Base-by-base conservation (phyloP, 1,140 invertebrate genomes). In the Brachionus asplanchnoidis region DNA sequence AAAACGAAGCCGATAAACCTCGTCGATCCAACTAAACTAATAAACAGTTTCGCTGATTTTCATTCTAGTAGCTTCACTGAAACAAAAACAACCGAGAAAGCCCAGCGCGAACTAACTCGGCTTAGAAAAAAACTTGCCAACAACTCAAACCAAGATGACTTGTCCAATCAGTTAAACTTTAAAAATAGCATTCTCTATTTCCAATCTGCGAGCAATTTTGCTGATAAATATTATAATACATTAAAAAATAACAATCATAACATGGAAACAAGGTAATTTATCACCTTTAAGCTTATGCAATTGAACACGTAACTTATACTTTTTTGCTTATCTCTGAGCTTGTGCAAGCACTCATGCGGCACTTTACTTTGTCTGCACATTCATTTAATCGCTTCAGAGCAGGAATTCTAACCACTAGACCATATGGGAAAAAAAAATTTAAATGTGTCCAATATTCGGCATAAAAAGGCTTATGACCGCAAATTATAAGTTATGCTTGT, bases 221-320 rank as follows among this genome's bases (percentile, higher is more conserved):
- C 20, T 73, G 36, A 73, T 42, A 73, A 73, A 40, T 73, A 73
- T 73, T 73, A 73, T 42, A 73, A 73, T n/a, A 6, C 32, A 60
- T 60, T 60, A 17, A 73, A 40, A 8, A 73, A 44, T 42, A 73
- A 73, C 40, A 73, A 42, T 40, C 32, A 73, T 17, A 42, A 40
- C 32, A 73, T 73, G 68, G 68, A 73, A 40, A 73, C 68, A 73
- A 73, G 68, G 68, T 73, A 73, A 73, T 40, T 40, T 73, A 42
- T 44, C 53, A 60, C 20, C 53, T 60, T 26, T 46, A 46, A n/a
- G 44, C 44, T 46, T 46, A 46, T n/a, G 44, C 44, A 46, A 60
- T 60, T 60, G 32, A 36, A 17, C 20, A 60, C 9, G 2, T 60
- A 60, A 17, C 12, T 46, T 46, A 14, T 46, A 0, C 11, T n/a